Evolutionary conservation across 2,888 invertebrate species (phyloP), one percentile per base, ranked within the genome.

Genomic region (Crocallis elinguaria): DNA sequence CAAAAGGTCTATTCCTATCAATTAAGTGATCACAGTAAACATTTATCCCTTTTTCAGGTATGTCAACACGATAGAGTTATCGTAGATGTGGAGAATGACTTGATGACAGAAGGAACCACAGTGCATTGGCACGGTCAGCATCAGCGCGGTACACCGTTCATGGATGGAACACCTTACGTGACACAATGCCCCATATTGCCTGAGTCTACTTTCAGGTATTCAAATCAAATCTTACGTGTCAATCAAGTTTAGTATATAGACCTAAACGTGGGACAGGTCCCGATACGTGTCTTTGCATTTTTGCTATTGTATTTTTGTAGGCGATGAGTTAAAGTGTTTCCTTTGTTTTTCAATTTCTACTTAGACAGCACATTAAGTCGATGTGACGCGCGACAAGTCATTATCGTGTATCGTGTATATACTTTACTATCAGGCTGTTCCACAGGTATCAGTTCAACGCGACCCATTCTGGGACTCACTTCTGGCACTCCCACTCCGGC

Each of bases 111-210:
- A 75, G 95, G 95, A 14, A 97, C 97, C 0, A 95, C 96, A 0
- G 94, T 98, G 13, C 98, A 98, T 75, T 98, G 98, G 98, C 98
- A 98, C 73, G 98, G 98, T 0, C 94, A 96, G 72, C 97, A 97
- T 73, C 96, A 97, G 81, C 85, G 88, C 43, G 93, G 93, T 0
- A 94, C 94, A 0, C 97, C 97, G 0, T 97, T 95, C 75, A 97
- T 97, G 97, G 97, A 98, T 64, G 97, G 97, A 0, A 97, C 97
- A 0, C 97, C 97, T 0, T 95, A 94, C 59, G 93, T 97, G 6
- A 96, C 97, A 0, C 97, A 97, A 82, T 97, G 97, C 63, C 96
- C 97, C 0, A 96, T 97, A 44, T 86, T 92, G 3, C 95, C 97
- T 0, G 95, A 95, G 56, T 92, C 94, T 1, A 94, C 94, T 0